Conservation (phyloP, 2,113 vertebrate genomes). For the Cavia porcellus region DNA sequence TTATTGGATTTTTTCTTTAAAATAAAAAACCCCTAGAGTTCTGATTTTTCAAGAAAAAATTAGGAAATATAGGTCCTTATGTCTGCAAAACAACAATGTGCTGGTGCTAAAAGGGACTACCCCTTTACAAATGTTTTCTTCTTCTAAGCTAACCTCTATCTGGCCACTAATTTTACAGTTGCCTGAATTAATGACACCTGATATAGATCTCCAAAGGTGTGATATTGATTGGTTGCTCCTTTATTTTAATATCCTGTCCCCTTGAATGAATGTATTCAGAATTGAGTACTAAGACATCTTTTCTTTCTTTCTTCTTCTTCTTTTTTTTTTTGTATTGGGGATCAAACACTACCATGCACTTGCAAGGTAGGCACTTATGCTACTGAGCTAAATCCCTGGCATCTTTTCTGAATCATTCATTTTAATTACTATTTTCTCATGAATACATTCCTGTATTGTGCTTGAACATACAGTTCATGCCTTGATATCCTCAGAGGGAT, state of each 20-base stretch:
- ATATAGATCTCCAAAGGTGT: not conserved
- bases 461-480: not conserved
- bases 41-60: not conserved
- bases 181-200: not conserved
- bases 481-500: not conserved
- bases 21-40: no score
- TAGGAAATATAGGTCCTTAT: not conserved
- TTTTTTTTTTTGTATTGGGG: no score
- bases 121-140: not conserved
- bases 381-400: no score
- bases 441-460: not conserved
- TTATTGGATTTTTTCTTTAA: no score
- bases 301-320: not conserved
- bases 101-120: not conserved
- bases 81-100: not conserved
- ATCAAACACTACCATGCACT: no score
- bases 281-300: constrained; percentile 8
- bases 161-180: not conserved
- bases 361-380: no score
- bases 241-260: constrained; percentile 18
- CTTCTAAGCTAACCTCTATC: not conserved
- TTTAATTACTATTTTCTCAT: constrained; percentile 1
- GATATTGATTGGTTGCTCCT: not conserved
- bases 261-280: constrained; percentile 33
- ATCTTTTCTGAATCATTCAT: constrained; percentile 21